These are phyloP conservation scores for Bradypus variegatus DNA, from an alignment of 2,797 vertebrate genomes.

Conservation along the genomic window DNA sequence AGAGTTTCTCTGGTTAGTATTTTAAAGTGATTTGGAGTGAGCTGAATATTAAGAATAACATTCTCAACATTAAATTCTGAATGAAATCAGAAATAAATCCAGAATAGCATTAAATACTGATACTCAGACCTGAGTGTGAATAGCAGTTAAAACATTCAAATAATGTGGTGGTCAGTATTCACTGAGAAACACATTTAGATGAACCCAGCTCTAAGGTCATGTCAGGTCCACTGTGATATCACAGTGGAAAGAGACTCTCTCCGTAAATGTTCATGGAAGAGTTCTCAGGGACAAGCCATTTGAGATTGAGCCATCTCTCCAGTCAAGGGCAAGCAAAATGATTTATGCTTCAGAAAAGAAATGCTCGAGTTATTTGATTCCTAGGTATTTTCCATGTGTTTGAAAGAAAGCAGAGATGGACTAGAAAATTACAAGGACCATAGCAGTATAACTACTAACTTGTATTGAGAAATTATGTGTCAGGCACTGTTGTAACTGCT, in stretches of 20 bases:
- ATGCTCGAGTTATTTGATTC: conserved; percentile 37
- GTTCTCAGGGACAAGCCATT: conserved; percentile 31
- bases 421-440: conserved; percentile 9
- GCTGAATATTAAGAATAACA: conserved; percentile 16
- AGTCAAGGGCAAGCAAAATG: conserved; percentile 29
- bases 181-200: conserved; percentile 38
- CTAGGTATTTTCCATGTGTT: conserved; percentile 1
- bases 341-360: conserved; percentile 43
- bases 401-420: conserved; percentile 19
- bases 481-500: not conserved
- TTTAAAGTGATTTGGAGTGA: conserved; percentile 23
- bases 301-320: conserved; percentile 31
- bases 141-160: conserved; percentile 12
- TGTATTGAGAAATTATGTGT: conserved; percentile 5
- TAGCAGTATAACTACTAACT: conserved; percentile 9
- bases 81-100: no score
- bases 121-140: conserved; percentile 27
- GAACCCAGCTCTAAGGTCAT: not conserved
- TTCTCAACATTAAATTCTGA: no score
- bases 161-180: not conserved
- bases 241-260: conserved; percentile 24
- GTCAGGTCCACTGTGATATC: conserved; percentile 8
- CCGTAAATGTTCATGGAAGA: not conserved
- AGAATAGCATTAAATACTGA: conserved; percentile 31
- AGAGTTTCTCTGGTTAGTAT: not conserved